These are phyloP conservation scores for Sesia apiformis DNA, from an alignment of 2,888 invertebrate species.

Conservation along the genomic window DNA sequence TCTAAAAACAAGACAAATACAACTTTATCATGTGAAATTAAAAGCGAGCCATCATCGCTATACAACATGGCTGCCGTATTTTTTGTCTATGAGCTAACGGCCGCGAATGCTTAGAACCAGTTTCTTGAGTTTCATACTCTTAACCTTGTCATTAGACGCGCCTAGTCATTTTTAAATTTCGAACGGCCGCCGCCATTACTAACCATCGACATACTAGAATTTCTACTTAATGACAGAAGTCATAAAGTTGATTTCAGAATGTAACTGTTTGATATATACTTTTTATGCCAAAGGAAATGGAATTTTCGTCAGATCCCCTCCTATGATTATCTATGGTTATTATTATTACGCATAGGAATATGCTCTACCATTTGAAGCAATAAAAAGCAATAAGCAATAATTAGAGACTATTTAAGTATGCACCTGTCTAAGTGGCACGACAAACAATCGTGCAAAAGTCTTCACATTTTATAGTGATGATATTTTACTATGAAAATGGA, in stretches of 20 bases:
- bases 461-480: too few relatives aligned
- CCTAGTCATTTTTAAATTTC: constrained; percentile 46
- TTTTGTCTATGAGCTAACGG: constrained; percentile 48
- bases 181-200: constrained; percentile 20
- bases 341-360: not conserved
- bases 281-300: not conserved
- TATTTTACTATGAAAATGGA: too few relatives aligned
- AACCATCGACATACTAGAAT: constrained; percentile 4
- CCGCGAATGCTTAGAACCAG: constrained; percentile 41
- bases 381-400: not conserved
- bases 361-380: not conserved
- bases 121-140: constrained; percentile 40
- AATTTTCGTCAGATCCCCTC: not conserved
- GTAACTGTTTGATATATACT: not conserved
- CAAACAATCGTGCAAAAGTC: too few relatives aligned
- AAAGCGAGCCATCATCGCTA: constrained; percentile 7
- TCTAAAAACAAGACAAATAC: too few relatives aligned
- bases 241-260: constrained; percentile 20
- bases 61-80: constrained; percentile 48
- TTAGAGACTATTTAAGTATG: too few relatives aligned
- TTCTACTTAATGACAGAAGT: constrained; percentile 9
- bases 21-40: not conserved
- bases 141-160: constrained; percentile 58
- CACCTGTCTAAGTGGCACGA: too few relatives aligned
- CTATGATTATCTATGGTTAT: not conserved